phyloP scores from a whole-genome alignment of 2,113 vertebrate species.

The Antechinus flavipes region DNA sequence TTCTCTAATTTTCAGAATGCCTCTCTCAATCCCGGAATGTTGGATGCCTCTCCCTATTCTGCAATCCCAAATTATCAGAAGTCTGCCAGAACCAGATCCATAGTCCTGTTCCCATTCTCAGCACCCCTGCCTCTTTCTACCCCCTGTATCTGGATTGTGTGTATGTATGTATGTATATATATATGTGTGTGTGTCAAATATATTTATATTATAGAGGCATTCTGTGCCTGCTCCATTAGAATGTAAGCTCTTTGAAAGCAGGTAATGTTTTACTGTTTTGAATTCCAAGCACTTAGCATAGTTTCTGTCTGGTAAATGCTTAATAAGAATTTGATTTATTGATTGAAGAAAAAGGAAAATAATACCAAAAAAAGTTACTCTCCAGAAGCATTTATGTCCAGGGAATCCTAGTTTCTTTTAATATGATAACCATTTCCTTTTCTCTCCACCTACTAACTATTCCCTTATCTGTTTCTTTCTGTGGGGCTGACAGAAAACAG shows the following conservation, averaged over 20 bases:
- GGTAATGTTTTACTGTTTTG: neutral
- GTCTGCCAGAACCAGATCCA: too few relatives aligned
- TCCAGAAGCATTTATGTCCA: neutral
- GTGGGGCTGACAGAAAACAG: neutral
- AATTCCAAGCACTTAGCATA: neutral
- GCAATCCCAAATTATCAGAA: too few relatives aligned
- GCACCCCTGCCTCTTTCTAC: too few relatives aligned
- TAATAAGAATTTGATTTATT: neutral
- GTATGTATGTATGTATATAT: too few relatives aligned
- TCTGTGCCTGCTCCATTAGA: neutral
- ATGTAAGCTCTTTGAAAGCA: neutral
- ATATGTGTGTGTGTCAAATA: neutral
- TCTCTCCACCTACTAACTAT: neutral
- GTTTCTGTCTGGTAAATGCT: neutral
- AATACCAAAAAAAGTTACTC: neutral
- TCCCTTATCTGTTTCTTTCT: neutral
- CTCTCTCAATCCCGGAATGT: too few relatives aligned
- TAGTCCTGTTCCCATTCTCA: too few relatives aligned
- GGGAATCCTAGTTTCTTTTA: neutral
- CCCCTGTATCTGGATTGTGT: too few relatives aligned
- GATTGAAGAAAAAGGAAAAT: neutral
- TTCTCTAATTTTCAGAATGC: too few relatives aligned
- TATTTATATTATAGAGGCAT: neutral
- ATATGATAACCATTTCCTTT: neutral
- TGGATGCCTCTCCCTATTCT: too few relatives aligned